phyloP scores from a whole-genome alignment of 2,113 vertebrate genomes.

The Ailuropoda melanoleuca region DNA sequence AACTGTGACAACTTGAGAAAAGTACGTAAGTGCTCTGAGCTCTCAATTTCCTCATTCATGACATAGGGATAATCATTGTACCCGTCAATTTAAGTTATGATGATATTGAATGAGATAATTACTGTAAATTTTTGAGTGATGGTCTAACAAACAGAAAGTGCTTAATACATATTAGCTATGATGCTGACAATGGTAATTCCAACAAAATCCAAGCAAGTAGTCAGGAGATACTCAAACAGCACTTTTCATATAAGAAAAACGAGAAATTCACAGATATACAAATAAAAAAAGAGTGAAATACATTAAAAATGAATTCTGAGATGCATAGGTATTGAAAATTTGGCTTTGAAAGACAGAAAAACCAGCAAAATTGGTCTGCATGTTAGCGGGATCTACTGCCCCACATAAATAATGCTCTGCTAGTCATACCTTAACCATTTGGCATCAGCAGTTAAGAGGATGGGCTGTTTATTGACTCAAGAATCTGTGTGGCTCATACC shows the following conservation, averaged over 20 bases:
- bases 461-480: neutral
- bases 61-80: neutral
- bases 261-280: neutral
- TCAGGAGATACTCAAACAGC: neutral
- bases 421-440: neutral
- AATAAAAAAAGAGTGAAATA: neutral
- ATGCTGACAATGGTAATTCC: neutral
- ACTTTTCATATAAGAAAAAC: neutral
- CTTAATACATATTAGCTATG: neutral
- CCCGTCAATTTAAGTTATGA: neutral
- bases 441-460: neutral
- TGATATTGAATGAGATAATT: neutral
- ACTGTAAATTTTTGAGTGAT: neutral
- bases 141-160: neutral
- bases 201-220: neutral
- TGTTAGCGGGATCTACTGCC: neutral
- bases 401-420: neutral
- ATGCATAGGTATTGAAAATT: neutral
- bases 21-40: neutral
- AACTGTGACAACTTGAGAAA: neutral
- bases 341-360: neutral
- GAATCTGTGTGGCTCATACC: neutral
- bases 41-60: neutral
- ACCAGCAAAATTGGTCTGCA: neutral
- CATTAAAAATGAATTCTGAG: neutral